Base-by-base conservation (phyloP, 2,113 vertebrate genomes). In the Poecilia latipinna region DNA sequence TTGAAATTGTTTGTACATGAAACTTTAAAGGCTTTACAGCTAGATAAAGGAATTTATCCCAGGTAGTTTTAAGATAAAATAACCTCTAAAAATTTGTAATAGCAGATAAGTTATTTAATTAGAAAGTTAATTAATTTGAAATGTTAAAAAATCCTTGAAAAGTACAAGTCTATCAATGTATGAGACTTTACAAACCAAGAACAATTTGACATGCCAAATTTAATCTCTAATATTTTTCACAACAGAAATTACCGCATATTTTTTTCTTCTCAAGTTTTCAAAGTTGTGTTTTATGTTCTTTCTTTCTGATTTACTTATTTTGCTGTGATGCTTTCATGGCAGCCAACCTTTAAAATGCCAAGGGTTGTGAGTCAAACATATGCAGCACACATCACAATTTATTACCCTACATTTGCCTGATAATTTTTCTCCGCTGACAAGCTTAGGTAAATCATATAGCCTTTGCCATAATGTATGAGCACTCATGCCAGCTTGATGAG, bases 391-490 rank as follows among this genome's bases (percentile, higher is more conserved):
- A 95, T 96, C 96, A 95, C 95, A 96, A 96, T 97, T 97, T 97
- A 97, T 98, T 96, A 96, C 95, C 89, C 90, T 90, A 79, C 92
- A 94, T 96, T 96, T 96, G 95, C 94, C 89, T 96, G 95, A 96
- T 96, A 96, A 96, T 96, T 94, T 94, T 95, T 97, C 95, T 97
- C 94, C 93, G 95, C 92, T 97, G 97, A 97, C 96, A 98, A 96
- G 93, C 91, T 93, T 94, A 94, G 95, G 95, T 97, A 98, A 98
- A 97, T 96, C 95, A 96, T 91, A 90, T 90, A 93, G 93, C 89
- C 92, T 95, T 86, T 95, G 96, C 94, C 93, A 95, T 96, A 96
- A 96, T 96, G 95, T 95, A 95, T 91, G 95, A 95, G 93, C 85
- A 33, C 85, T 92, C 66, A 57, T 69, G 88, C 92, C 75, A 90